Percentiles rank a stretch among this genome's conserved stretches.
Conservation (phyloP, 2,113 vertebrate species). For the Hippocampus comes region DNA sequence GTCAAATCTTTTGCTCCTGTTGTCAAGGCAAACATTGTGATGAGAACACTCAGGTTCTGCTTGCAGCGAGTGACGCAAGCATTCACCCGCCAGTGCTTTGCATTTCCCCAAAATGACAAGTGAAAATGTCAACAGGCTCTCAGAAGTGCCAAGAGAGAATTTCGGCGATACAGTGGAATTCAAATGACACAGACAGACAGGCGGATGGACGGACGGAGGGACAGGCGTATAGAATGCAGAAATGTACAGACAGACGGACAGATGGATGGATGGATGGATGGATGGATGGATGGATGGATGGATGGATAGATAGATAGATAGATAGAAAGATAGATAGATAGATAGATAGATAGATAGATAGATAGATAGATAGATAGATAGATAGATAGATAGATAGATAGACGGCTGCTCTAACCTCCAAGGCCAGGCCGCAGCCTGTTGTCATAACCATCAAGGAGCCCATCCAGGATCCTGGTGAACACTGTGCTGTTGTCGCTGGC, state of each 20-base stretch:
- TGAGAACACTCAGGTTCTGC: neutral
- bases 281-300: neutral
- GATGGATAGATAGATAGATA: neutral
- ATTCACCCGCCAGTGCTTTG: neutral
- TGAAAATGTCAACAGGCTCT: neutral
- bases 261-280: no score
- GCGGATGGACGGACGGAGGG: no score
- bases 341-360: neutral
- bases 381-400: neutral
- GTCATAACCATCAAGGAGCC: conserved; percentile 89
- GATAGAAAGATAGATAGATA: neutral
- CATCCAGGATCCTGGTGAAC: conserved; percentile 88
- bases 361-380: neutral
- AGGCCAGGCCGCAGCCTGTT: conserved; percentile 86
- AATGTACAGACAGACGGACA: no score
- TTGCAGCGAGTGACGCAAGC: neutral
- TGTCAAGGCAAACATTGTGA: conserved; percentile 48
- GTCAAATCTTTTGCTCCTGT: conserved; percentile 52
- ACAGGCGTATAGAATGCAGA: neutral
- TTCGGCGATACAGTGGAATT: neutral
- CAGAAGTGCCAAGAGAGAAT: neutral
- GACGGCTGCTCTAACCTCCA: conserved; percentile 50
- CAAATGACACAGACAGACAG: no score
- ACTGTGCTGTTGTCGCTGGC: conserved; percentile 89
- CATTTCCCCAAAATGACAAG: neutral